Evolutionary conservation across 1,140 invertebrate genomes (phyloP).

Genomic region (Ganaspis sp.): DNA sequence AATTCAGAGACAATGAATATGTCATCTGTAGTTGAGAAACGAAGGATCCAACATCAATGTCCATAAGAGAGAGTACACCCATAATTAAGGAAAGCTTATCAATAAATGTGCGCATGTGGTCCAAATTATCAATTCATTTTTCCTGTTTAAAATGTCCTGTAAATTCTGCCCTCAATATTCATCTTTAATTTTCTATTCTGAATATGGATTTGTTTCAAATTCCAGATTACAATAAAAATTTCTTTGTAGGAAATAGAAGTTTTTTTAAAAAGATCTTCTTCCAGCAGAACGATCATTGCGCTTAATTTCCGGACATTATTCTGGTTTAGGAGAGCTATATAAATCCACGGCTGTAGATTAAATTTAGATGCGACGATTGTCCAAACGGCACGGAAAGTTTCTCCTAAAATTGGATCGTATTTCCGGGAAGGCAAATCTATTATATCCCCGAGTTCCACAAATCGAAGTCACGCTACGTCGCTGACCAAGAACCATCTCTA

Average conservation of each 20-base stretch:
- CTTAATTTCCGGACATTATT: constrained; percentile 11
- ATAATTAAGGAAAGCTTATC: not conserved
- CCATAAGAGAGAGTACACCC: not conserved
- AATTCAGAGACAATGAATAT: not conserved
- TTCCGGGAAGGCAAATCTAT: constrained; percentile 25
- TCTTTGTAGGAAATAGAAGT: not conserved
- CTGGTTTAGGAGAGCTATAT: not conserved
- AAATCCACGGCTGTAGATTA: not conserved
- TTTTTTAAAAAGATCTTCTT: not conserved
- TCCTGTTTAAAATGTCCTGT: too few species aligned
- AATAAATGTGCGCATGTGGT: not conserved
- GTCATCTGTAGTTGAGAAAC: not conserved
- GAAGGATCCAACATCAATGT: not conserved
- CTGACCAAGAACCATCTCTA: constrained; percentile 22
- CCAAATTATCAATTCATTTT: too few species aligned
- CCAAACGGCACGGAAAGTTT: constrained; percentile 9
- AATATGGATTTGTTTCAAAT: too few species aligned
- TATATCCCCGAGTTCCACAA: constrained; percentile 23
- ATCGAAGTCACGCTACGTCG: constrained; percentile 29
- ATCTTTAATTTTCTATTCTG: too few species aligned
- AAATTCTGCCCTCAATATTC: too few species aligned
- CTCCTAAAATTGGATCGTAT: constrained; percentile 28
- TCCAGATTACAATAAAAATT: too few species aligned
- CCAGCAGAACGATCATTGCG: not conserved
- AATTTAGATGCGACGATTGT: constrained; percentile 21